Percentiles rank a stretch among this genome's conserved stretches.
phyloP scores from a whole-genome alignment of 2,113 vertebrate species.

The Embiotoca jacksoni region DNA sequence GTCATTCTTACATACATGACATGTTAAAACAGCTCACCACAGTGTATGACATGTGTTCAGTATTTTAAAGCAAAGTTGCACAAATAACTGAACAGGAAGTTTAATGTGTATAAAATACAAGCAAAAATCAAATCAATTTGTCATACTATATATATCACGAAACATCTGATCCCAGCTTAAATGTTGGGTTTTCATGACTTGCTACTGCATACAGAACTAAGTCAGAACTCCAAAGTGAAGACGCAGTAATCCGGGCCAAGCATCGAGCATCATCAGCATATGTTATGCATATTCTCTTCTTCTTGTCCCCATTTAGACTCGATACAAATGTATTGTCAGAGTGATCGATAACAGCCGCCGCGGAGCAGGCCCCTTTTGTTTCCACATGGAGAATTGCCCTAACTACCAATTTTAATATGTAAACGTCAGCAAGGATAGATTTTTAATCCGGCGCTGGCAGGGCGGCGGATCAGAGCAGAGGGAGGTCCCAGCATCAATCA shows the following conservation, averaged over 20 bases:
- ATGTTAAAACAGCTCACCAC: no score
- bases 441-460: slow-evolving; percentile 78
- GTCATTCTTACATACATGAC: no score
- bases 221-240: neutral
- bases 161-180: no score
- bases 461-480: slow-evolving; percentile 66
- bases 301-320: slow-evolving; percentile 42
- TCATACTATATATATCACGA: no score
- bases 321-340: slow-evolving; percentile 49
- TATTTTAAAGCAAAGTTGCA: no score
- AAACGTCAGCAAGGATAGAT: slow-evolving; percentile 79
- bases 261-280: slow-evolving; percentile 11
- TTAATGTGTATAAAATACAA: no score
- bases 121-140: no score
- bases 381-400: slow-evolving; percentile 68
- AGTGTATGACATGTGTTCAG: no score
- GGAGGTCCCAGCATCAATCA: slow-evolving; percentile 74
- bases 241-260: neutral
- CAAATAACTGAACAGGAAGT: no score
- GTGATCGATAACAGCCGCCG: slow-evolving; percentile 65
- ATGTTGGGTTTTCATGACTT: neutral
- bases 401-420: slow-evolving; percentile 78
- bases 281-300: slow-evolving; percentile 7
- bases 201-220: neutral
- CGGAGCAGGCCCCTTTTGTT: slow-evolving; percentile 62